phyloP scores from a whole-genome alignment of 1,140 invertebrate genomes.

The Pentalonia nigronervosa region DNA sequence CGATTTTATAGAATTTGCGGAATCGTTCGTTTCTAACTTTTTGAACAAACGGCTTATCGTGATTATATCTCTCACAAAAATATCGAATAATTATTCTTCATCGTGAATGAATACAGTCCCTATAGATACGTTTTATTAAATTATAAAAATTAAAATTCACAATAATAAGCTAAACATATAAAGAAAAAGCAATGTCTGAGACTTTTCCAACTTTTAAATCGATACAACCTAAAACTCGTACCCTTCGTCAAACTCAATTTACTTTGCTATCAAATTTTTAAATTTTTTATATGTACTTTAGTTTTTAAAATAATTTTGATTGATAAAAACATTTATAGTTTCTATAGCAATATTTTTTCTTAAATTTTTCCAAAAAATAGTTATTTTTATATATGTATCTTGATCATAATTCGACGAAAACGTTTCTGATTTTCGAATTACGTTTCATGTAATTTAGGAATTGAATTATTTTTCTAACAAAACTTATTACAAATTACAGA shows the following conservation, averaged over 20 bases:
- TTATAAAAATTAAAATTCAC: too few species aligned
- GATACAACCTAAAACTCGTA: not conserved
- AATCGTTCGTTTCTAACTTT: not conserved
- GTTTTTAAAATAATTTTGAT: not conserved
- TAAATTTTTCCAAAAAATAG: not conserved
- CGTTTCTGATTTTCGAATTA: not conserved
- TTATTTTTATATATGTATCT: not conserved
- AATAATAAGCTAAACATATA: too few species aligned
- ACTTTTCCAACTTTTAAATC: too few species aligned
- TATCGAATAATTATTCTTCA: not conserved
- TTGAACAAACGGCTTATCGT: not conserved
- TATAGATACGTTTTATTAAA: too few species aligned
- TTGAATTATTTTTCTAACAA: not conserved
- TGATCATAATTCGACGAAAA: accelerated
- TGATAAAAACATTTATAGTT: not conserved
- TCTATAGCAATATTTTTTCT: not conserved
- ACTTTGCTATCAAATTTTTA: not conserved
- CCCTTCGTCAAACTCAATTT: not conserved
- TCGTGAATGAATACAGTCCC: too few species aligned
- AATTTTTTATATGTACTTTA: not conserved
- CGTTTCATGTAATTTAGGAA: not conserved
- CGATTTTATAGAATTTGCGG: not conserved
- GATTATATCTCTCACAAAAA: not conserved
- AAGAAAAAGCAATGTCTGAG: too few species aligned
- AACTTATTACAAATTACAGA: slow-evolving; percentile 66